phyloP scores from a whole-genome alignment of 2,113 vertebrate genomes.

The Cacatua alba region DNA sequence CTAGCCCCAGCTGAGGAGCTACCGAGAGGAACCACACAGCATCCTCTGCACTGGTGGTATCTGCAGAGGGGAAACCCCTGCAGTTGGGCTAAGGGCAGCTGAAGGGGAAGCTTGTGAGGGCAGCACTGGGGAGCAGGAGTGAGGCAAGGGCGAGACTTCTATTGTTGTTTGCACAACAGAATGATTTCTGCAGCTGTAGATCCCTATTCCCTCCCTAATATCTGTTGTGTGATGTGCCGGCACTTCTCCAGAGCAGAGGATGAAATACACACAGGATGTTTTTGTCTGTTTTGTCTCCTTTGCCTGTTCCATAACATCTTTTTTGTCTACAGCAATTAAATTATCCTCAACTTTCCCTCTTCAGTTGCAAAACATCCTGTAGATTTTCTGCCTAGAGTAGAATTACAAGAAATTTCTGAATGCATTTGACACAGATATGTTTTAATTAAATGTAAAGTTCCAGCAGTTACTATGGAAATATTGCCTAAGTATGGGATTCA shows the following conservation, averaged over 20 bases:
- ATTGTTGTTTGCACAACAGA: not conserved
- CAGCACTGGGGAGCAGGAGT: not conserved
- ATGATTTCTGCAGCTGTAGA: not conserved
- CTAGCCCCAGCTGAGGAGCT: not conserved
- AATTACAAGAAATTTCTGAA: not conserved
- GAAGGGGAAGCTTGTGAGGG: not conserved
- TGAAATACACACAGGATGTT: not conserved
- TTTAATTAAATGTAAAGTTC: not conserved
- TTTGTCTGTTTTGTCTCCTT: not conserved
- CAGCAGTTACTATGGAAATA: not conserved
- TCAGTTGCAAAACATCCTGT: not conserved
- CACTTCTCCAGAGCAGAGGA: not conserved
- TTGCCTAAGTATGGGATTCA: not conserved
- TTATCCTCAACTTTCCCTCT: not conserved
- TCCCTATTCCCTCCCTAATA: not conserved
- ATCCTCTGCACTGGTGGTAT: not conserved
- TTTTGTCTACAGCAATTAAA: not conserved
- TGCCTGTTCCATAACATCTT: not conserved
- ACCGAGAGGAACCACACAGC: fast-evolving
- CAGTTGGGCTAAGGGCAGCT: not conserved
- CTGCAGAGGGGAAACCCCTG: fast-evolving
- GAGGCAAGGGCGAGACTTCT: not conserved
- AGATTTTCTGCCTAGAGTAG: not conserved
- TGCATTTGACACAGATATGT: not conserved
- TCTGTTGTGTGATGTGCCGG: not conserved